These are phyloP conservation scores for Rousettus madagascariensis DNA, from an alignment of 2,797 vertebrate genomes.

Conservation along the genomic window DNA sequence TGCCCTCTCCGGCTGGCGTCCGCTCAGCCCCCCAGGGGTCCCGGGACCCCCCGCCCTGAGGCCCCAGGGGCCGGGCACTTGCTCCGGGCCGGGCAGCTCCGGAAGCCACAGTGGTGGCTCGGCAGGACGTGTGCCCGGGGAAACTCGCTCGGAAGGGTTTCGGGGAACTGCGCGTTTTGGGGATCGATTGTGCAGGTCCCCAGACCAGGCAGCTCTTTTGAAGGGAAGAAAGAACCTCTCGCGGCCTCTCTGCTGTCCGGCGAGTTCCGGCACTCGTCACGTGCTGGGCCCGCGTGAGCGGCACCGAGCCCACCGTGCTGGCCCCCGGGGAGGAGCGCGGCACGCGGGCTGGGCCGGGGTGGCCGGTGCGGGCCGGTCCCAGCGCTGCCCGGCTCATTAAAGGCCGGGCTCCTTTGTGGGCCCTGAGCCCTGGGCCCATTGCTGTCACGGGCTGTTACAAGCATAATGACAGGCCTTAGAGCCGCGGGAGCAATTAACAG, in stretches of 20 bases:
- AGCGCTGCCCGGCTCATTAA: slow-evolving; percentile 83
- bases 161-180: neutral
- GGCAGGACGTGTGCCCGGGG: rapidly evolving
- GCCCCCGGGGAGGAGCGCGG: neutral
- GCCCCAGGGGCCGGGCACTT: too few species aligned
- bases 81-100: too few species aligned
- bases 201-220: neutral
- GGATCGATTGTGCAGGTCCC: neutral
- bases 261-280: slow-evolving; percentile 53
- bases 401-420: slow-evolving; percentile 88
- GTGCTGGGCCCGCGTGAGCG: neutral
- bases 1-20: neutral
- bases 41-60: neutral
- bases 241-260: neutral
- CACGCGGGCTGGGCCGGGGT: slow-evolving; percentile 74
- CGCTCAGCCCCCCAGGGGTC: neutral
- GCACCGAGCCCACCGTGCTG: neutral
- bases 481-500: slow-evolving; percentile 93
- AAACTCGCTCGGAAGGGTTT: neutral
- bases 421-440: slow-evolving; percentile 86
- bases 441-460: slow-evolving; percentile 88
- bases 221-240: neutral
- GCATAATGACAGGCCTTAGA: slow-evolving; percentile 92
- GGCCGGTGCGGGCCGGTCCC: slow-evolving; percentile 74
- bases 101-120: too few species aligned